phyloP scores from a whole-genome alignment of 2,113 vertebrate genomes.

The Stercorarius parasiticus region DNA sequence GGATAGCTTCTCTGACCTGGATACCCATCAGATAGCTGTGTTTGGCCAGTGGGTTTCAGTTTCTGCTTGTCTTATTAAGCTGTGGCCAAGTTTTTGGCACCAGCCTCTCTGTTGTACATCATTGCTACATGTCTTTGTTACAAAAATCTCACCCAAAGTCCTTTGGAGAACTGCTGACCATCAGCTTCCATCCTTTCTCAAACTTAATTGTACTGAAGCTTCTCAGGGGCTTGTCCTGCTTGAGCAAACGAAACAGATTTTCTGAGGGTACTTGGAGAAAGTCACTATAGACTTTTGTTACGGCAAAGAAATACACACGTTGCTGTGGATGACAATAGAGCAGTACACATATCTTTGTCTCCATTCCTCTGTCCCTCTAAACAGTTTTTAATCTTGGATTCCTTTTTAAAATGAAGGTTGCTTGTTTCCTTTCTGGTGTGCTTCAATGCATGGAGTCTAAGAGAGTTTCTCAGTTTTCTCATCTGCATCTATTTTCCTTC shows the following conservation, averaged over 20 bases:
- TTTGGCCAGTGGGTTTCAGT: background rate
- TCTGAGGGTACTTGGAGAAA: background rate
- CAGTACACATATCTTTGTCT: background rate
- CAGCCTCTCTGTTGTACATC: background rate
- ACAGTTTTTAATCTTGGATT: background rate
- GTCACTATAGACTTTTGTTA: background rate
- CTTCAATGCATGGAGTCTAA: background rate
- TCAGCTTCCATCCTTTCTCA: background rate
- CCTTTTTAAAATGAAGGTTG: background rate
- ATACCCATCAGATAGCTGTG: background rate
- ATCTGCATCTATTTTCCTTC: background rate
- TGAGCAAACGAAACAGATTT: background rate
- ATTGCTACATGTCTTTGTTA: background rate
- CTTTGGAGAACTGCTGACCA: background rate
- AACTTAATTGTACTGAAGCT: background rate
- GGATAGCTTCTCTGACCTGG: background rate
- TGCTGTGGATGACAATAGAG: background rate
- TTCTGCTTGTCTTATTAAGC: background rate
- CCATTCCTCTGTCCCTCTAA: background rate
- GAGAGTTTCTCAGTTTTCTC: background rate
- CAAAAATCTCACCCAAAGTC: background rate
- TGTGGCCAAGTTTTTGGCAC: background rate
- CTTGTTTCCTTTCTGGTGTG: background rate
- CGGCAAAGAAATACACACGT: background rate
- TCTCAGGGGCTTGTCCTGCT: background rate